phyloP scores from a whole-genome alignment of 1,140 invertebrate genomes.

The Neodiprion virginianus region DNA sequence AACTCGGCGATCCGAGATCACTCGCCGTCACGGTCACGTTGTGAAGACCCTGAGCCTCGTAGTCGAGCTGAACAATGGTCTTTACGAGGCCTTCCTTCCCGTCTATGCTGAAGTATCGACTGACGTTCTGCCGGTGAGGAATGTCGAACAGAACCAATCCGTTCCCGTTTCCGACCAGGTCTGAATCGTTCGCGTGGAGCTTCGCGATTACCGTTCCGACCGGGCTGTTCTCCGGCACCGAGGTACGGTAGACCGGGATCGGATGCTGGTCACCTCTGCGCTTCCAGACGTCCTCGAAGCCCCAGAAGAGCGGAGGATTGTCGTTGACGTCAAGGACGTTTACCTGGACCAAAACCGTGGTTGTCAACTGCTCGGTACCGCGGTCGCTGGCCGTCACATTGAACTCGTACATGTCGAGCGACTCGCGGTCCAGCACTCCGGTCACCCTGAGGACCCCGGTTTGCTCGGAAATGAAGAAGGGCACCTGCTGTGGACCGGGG shows the following conservation, averaged over 20 bases:
- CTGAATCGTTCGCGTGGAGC: constrained; percentile 84
- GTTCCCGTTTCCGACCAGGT: constrained; percentile 84
- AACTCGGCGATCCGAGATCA: constrained; percentile 81
- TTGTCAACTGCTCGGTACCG: constrained; percentile 68
- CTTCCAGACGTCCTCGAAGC: constrained; percentile 67
- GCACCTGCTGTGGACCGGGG: constrained; percentile 67
- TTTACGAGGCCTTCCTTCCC: constrained; percentile 82
- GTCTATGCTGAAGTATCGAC: constrained; percentile 78
- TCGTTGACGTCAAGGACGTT: constrained; percentile 84
- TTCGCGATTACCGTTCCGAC: constrained; percentile 73
- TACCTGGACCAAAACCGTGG: constrained; percentile 78
- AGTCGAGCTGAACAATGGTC: constrained; percentile 76
- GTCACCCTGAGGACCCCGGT: constrained; percentile 78
- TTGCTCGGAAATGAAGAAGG: constrained; percentile 76
- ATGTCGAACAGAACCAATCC: constrained; percentile 79
- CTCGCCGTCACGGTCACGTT: constrained; percentile 84
- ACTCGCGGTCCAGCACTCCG: constrained; percentile 82
- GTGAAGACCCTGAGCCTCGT: constrained; percentile 68
- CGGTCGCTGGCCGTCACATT: constrained; percentile 79
- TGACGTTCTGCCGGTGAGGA: constrained; percentile 65
- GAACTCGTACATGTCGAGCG: constrained; percentile 73
- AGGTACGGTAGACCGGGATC: constrained; percentile 74
- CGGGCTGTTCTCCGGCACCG: constrained; percentile 72
- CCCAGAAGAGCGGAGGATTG: constrained; percentile 75
- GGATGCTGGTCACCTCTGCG: constrained; percentile 26